A percentile compares a stretch with the other conserved stretches of the same genome.
Conservation (phyloP, 2,888 invertebrate genomes). For the Gortyna flavago region DNA sequence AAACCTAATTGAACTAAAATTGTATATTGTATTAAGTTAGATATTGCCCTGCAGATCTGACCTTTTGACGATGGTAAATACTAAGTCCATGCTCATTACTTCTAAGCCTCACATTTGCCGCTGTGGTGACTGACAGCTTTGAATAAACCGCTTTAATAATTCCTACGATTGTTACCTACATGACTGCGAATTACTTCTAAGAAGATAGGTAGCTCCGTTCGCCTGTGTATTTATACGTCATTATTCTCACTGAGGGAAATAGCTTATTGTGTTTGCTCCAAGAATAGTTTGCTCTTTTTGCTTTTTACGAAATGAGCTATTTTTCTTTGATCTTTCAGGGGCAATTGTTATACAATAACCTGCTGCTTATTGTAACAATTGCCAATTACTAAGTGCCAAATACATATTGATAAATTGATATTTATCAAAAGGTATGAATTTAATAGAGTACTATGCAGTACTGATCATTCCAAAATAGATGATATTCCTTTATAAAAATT, state of each 20-base stretch:
- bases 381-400: background rate
- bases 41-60: background rate
- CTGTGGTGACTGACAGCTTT: conserved; percentile 1
- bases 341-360: too few species aligned
- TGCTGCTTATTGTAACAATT: background rate
- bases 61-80: background rate
- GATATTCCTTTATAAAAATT: background rate
- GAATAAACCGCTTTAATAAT: background rate
- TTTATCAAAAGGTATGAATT: background rate
- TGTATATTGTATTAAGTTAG: background rate
- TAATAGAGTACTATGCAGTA: background rate
- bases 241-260: conserved; percentile 8
- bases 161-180: conserved; percentile 1
- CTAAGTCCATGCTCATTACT: conserved; percentile 1
- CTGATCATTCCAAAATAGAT: background rate
- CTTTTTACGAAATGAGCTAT: conserved; percentile 8
- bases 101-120: background rate
- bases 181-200: conserved; percentile 23
- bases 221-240: background rate
- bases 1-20: background rate
- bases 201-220: conserved; percentile 1
- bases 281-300: background rate
- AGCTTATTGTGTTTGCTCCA: conserved; percentile 23
- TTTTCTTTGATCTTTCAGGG: background rate
- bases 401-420: background rate